Conservation (phyloP, 2,113 vertebrate species). For the Gavia stellata region DNA sequence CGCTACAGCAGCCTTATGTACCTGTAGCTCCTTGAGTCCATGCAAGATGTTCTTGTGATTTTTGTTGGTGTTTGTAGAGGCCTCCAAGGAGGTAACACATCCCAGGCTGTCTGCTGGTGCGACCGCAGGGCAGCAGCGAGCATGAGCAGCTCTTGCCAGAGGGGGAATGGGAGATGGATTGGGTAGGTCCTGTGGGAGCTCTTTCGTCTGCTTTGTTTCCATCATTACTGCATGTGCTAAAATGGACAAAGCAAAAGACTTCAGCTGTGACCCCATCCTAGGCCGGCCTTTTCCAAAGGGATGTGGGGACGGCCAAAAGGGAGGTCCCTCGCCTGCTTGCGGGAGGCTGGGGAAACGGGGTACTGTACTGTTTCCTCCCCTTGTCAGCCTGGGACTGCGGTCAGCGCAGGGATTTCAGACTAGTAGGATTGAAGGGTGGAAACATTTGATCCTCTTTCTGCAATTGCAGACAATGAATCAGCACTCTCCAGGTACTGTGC, state of each 20-base stretch:
- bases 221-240: neutral
- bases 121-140: neutral
- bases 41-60: neutral
- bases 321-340: neutral
- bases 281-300: neutral
- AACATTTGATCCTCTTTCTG: neutral
- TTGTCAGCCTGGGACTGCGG: neutral
- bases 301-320: neutral
- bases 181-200: neutral
- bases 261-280: neutral
- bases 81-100: neutral
- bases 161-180: neutral
- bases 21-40: neutral
- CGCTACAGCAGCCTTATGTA: neutral
- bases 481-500: neutral
- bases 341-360: neutral
- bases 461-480: neutral
- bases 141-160: neutral
- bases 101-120: neutral
- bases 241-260: neutral
- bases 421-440: neutral
- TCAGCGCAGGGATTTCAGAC: neutral
- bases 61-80: neutral
- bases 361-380: too few relatives aligned
- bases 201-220: neutral